These are phyloP conservation scores for Drosophila gaucha DNA, from an alignment of 2,888 invertebrate species.

Conservation along the genomic window DNA sequence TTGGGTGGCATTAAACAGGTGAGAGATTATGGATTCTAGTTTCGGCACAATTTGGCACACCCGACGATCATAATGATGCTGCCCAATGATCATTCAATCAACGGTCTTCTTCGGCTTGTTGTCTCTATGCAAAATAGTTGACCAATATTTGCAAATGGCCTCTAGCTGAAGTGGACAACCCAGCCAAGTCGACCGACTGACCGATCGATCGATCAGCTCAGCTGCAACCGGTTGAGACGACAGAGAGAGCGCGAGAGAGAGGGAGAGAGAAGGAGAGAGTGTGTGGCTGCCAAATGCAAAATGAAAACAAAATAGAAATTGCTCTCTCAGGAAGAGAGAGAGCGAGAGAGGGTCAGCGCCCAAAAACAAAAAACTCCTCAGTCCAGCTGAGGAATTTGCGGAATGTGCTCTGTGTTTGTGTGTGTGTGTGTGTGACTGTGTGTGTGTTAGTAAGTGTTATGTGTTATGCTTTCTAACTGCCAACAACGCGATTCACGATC, in stretches of 20 bases:
- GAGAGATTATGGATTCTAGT: conserved; percentile 52
- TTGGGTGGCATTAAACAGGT: conserved; percentile 43
- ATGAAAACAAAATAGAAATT: conserved; percentile 55
- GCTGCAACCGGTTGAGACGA: conserved; percentile 45
- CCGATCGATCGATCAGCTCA: conserved; percentile 29
- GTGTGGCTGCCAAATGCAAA: conserved; percentile 38
- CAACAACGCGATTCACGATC: conserved; percentile 52
- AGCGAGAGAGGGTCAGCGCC: background rate
- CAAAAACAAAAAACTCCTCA: conserved; percentile 8
- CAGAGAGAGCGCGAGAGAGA: conserved; percentile 1
- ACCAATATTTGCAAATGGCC: conserved; percentile 55
- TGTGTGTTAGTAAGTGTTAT: conserved; percentile 15
- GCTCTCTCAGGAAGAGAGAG: background rate
- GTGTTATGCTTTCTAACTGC: conserved; percentile 74
- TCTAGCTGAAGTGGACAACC: conserved; percentile 38
- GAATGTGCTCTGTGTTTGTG: conserved; percentile 31
- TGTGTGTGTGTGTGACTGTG: conserved; percentile 7
- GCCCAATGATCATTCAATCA: background rate
- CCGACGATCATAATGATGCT: conserved; percentile 12
- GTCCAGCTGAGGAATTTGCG: conserved; percentile 47
- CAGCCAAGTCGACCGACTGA: conserved; percentile 52
- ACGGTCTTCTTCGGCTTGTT: background rate
- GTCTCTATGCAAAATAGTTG: conserved; percentile 42
- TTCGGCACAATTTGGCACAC: conserved; percentile 53
- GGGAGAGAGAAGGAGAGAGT: conserved; percentile 2